Base-by-base conservation (phyloP, 2,797 vertebrate genomes). In the Sciurus vulgaris region DNA sequence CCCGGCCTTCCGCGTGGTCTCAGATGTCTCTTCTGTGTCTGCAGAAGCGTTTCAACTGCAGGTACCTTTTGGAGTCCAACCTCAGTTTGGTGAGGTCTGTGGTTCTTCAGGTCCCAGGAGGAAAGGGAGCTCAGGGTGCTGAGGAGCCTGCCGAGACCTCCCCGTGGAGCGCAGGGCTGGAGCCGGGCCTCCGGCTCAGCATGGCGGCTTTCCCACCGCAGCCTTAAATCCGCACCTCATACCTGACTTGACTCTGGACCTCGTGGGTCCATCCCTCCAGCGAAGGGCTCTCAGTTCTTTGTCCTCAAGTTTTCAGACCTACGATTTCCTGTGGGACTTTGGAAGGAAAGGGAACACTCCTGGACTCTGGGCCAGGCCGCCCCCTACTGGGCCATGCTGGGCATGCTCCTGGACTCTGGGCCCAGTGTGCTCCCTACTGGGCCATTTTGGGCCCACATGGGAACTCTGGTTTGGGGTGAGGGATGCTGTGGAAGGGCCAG, bases 371-470 rank as follows among this genome's bases (percentile, higher is more conserved):
- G 73, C 28, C 38, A 49, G 65, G 54, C 1, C 41, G 79, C 97
- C 97, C 97, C 79, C 63, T 67, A 17, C 30, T n/a, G 63, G 63
- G 9, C 17, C 0, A 1, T 76, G 6, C 17, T 15, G 17, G 54
- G 77, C 14, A 26, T 0, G 0, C 18, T 74, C 61, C 15, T 33
- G 26, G 17, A 61, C 0, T 14, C 44, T 78, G 56, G 92, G 69
- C 24, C n/a, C 41, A 47, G 47, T 0, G 38, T 41, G 79, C 95
- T 97, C 97, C 79, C 65, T 67, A 17, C 65, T 18, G 65, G 65
- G 12, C 18, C 0, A 0, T 81, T 4, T 18, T 14, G 44, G 72
- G 61, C 22, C 13, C 28, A 7, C 11, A 30, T 0, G 1, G 72
- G 85, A 38, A 47, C 70, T 65, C 18, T 5, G 47, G 44, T 51